A percentile compares a stretch with the other conserved stretches of the same genome.
Evolutionary conservation across 1,140 invertebrate genomes (phyloP).

Genomic region (Piezodorus guildinii): DNA sequence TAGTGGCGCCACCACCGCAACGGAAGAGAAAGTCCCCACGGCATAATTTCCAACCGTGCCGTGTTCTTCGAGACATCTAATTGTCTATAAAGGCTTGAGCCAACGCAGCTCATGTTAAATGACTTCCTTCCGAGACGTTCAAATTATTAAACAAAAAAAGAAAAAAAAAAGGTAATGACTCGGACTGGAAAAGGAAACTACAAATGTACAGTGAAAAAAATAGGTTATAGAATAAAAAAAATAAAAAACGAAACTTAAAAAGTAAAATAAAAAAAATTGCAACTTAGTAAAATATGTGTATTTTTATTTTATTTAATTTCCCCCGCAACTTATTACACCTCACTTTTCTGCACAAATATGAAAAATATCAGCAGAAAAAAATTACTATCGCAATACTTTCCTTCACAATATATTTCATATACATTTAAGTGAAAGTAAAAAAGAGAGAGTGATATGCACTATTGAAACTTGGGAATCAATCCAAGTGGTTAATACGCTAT

Average conservation of each 20-base stretch:
- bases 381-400: no score
- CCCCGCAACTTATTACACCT: no score
- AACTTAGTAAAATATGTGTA: background rate
- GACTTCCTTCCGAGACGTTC: background rate
- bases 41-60: constrained; percentile 19
- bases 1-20: constrained; percentile 27
- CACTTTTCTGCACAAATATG: no score
- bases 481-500: no score
- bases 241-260: background rate
- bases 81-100: background rate
- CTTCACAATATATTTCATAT: no score
- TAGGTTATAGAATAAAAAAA: background rate
- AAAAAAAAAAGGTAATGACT: background rate
- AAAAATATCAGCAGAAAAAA: no score
- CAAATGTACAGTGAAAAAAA: background rate
- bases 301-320: no score
- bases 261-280: background rate
- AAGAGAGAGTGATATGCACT: no score
- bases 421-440: no score
- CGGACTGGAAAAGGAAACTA: background rate
- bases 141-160: background rate
- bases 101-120: background rate
- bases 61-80: background rate
- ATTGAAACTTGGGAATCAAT: no score
- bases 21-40: constrained; percentile 26